Evolutionary conservation across 2,797 vertebrate genomes (phyloP).

Genomic region (Acanthurus lineatus): DNA sequence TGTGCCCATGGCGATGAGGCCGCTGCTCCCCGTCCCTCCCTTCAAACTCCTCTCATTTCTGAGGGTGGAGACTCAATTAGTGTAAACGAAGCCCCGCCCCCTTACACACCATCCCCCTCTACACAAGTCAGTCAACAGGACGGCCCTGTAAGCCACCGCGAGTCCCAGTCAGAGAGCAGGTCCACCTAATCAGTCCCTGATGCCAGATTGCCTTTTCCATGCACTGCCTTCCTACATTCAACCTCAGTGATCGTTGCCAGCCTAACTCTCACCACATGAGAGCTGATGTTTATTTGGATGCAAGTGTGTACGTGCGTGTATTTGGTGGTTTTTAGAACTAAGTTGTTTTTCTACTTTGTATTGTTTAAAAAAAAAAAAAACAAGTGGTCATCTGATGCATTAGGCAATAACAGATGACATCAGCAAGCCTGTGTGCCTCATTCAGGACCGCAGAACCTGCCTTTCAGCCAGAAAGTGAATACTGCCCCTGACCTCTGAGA

Average conservation of each 20-base stretch:
- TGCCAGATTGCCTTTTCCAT: conserved; percentile 78
- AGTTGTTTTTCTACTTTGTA: conserved; percentile 68
- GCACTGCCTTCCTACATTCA: conserved; percentile 78
- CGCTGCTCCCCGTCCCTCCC: conserved; percentile 47
- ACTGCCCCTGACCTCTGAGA: conserved; percentile 17
- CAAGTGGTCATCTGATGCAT: conserved; percentile 59
- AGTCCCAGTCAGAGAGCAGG: conserved; percentile 67
- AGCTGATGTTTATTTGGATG: conserved; percentile 61
- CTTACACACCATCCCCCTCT: conserved; percentile 81
- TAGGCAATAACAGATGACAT: conserved; percentile 61
- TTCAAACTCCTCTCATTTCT: conserved; percentile 72
- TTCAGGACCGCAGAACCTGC: conserved; percentile 58
- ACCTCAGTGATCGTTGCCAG: conserved; percentile 78
- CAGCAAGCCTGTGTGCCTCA: conserved; percentile 69
- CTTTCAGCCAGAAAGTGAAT: conserved; percentile 37
- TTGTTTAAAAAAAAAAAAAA: conserved; percentile 33
- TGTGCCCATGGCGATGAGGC: conserved; percentile 74
- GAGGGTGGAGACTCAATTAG: conserved; percentile 77
- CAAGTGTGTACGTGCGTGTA: conserved; percentile 7
- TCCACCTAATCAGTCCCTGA: conserved; percentile 67
- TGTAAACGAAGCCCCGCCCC: conserved; percentile 87
- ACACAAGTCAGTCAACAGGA: conserved; percentile 57
- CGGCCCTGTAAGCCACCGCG: conserved; percentile 50
- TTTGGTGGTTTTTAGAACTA: conserved; percentile 42
- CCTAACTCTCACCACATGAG: conserved; percentile 71